Evolutionary conservation across 2,113 vertebrate genomes (phyloP), one percentile per base, ranked within the genome.

Genomic region (Hemichromis elongatus): DNA sequence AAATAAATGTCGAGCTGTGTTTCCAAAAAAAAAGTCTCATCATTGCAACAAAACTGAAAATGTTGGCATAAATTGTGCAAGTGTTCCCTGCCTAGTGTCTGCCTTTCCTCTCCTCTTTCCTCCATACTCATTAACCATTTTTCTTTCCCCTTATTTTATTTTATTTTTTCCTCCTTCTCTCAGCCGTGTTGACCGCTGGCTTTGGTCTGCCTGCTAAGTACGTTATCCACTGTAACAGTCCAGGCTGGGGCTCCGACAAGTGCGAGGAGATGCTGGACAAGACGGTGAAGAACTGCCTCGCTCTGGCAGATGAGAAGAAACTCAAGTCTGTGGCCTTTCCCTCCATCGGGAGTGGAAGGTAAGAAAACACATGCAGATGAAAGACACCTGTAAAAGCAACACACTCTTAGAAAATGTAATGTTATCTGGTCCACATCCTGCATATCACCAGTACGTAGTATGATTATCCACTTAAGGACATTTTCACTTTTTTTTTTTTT

Each of bases 151-250:
- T 35, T 35, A 8, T 35, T 9, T 35, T 35, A 5, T 35, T 7
- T 35, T 35, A 5, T 35, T 35, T 35, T 35, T 35, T 35, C 30
- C 59, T 21, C 7, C 35, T 75, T 53, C 73, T 28, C 45, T 30
- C 92, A 99, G 99, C 98, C 28, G 97, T 96, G 82, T 90, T 99
- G 90, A 98, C 97, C 2, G 94, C 95, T 4, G 99, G 98, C 81
- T 98, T 96, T 0, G 98, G 97, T 28, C 95, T 99, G 77, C 98
- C 98, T 0, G 98, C 99, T 0, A 99, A 99, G 94, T 99, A 98
- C 92, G 98, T 99, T 86, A 99, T 99, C 95, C 99, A 99, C 95
- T 99, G 98, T 90, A 97, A 99, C 47, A 99, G 99, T 93, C 99
- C 99, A 0, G 95, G 96, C 0, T 99, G 98, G 99, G 99, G 99